These are phyloP conservation scores for Caenorhabditis plicata DNA, from an alignment of 2,888 invertebrate genomes.

Conservation along the genomic window DNA sequence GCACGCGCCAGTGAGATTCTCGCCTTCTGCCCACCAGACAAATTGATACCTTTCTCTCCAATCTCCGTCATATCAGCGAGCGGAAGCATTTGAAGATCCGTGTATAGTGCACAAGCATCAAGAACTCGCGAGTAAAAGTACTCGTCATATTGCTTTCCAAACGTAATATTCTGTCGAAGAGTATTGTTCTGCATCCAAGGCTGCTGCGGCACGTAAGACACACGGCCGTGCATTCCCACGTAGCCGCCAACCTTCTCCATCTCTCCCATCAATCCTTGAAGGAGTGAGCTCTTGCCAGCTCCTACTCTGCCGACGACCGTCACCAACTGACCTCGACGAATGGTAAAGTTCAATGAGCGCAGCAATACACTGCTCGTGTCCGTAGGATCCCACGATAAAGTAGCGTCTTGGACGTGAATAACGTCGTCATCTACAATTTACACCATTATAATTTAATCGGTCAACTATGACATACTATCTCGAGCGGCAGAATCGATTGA, in stretches of 20 bases:
- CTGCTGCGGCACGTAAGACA: conserved; percentile 89
- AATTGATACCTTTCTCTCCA: conserved; percentile 65
- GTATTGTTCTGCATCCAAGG: conserved; percentile 99
- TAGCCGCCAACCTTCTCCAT: conserved; percentile 67
- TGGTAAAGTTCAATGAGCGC: conserved; percentile 72
- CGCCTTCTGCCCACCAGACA: conserved; percentile 67
- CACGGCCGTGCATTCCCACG: conserved; percentile 67
- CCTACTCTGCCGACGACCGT: conserved; percentile 63
- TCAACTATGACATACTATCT: conserved; percentile 39
- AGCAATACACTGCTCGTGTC: conserved; percentile 21
- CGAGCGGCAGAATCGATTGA: conserved; percentile 31
- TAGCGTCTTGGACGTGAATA: conserved; percentile 47
- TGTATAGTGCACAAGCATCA: conserved; percentile 57
- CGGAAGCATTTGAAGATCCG: conserved; percentile 55
- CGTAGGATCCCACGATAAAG: conserved; percentile 51
- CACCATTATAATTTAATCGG: not conserved
- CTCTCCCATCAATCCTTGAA: conserved; percentile 77
- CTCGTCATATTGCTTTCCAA: conserved; percentile 68
- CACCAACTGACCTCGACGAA: conserved; percentile 52
- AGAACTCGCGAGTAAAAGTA: conserved; percentile 62
- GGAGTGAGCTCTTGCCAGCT: conserved; percentile 69
- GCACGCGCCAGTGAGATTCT: conserved; percentile 87
- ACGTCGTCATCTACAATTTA: conserved; percentile 48
- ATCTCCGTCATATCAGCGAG: conserved; percentile 62
- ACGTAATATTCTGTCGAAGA: conserved; percentile 86